These are phyloP conservation scores for Xyrichtys novacula DNA, from an alignment of 2,797 vertebrate species.

Conservation along the genomic window DNA sequence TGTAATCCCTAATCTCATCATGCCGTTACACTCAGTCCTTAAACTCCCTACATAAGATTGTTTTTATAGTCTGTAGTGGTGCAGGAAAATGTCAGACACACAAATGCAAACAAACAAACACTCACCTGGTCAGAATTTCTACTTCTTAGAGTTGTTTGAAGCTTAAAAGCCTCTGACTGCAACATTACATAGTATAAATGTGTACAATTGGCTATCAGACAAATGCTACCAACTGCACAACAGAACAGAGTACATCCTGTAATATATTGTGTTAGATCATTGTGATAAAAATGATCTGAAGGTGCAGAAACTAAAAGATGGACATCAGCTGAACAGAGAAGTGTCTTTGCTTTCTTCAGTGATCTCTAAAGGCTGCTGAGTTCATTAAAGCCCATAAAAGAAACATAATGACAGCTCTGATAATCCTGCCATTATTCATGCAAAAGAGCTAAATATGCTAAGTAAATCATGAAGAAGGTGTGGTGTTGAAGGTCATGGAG, in stretches of 20 bases:
- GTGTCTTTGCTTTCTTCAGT: neutral
- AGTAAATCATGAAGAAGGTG: neutral
- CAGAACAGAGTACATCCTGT: constrained; percentile 14
- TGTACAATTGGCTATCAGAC: constrained; percentile 16
- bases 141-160: constrained; percentile 37
- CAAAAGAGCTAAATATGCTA: constrained; percentile 2
- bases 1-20: constrained; percentile 60
- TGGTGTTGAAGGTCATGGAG: constrained; percentile 7
- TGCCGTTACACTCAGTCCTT: constrained; percentile 37
- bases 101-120: neutral
- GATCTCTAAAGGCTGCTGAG: constrained; percentile 10
- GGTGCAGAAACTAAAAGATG: constrained; percentile 16
- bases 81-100: constrained; percentile 21
- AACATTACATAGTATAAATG: constrained; percentile 51
- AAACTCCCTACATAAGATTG: constrained; percentile 16
- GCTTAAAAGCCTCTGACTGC: constrained; percentile 41
- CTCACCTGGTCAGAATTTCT: constrained; percentile 28
- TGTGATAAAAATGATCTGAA: constrained; percentile 27
- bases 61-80: constrained; percentile 26
- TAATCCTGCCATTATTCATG: constrained; percentile 1
- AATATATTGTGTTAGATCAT: constrained; percentile 35
- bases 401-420: constrained; percentile 10
- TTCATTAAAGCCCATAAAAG: constrained; percentile 22
- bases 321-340: constrained; percentile 27
- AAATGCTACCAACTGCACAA: constrained; percentile 18